A percentile compares a stretch with the other conserved stretches of the same genome.
These are phyloP conservation scores for Tympanoctomys barrerae DNA, from an alignment of 2,797 vertebrate genomes.

Conservation along the genomic window DNA sequence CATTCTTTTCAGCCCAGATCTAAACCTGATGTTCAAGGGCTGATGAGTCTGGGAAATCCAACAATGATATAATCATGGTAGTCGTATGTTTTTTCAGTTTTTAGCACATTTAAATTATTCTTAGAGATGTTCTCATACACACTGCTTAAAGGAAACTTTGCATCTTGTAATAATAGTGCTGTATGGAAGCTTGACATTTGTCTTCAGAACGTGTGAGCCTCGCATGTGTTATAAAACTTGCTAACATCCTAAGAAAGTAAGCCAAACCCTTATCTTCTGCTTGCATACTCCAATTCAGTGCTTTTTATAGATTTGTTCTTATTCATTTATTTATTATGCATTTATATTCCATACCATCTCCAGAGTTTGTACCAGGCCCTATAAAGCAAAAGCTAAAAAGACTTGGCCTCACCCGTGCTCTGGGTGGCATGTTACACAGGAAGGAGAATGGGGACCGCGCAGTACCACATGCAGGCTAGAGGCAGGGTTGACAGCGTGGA, in stretches of 20 bases:
- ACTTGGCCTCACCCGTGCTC: not conserved
- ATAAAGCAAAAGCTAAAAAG: not conserved
- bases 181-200: not conserved
- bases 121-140: not conserved
- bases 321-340: not conserved
- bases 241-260: not conserved
- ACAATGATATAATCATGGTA: not conserved
- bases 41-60: not conserved
- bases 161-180: fast-evolving
- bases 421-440: not conserved
- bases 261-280: not conserved
- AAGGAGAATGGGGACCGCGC: not conserved
- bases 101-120: not conserved
- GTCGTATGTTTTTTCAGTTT: not conserved
- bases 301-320: not conserved
- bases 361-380: not conserved
- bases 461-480: not conserved
- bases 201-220: not conserved
- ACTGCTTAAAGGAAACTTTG: not conserved
- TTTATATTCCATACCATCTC: not conserved
- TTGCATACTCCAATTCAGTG: not conserved
- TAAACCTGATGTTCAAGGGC: not conserved
- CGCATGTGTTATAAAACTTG: not conserved
- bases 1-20: not conserved
- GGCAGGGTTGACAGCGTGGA: not conserved